These are phyloP conservation scores for Limnephilus marmoratus DNA, from an alignment of 2,888 invertebrate genomes.

Conservation along the genomic window DNA sequence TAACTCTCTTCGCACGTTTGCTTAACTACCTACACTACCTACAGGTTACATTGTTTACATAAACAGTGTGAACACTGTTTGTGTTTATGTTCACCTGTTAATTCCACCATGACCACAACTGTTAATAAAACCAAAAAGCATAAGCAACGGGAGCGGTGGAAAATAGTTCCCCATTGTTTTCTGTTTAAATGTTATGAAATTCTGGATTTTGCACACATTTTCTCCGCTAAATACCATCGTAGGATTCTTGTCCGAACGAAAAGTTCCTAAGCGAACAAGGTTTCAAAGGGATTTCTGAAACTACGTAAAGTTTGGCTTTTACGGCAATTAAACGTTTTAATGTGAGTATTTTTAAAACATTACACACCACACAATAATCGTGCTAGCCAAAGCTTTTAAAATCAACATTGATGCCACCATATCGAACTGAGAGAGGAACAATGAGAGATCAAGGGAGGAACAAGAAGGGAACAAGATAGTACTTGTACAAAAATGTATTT, in stretches of 20 bases:
- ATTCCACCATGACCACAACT: not conserved
- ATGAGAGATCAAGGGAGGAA: too few relatives aligned
- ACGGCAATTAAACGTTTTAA: not conserved
- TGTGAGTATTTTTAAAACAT: not conserved
- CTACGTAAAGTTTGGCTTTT: not conserved
- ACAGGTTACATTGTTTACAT: not conserved
- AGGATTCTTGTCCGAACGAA: not conserved
- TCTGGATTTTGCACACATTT: not conserved
- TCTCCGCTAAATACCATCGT: not conserved
- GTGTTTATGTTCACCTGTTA: slow-evolving; percentile 29
- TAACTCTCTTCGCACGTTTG: not conserved
- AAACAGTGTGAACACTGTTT: not conserved
- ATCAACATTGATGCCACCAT: not conserved
- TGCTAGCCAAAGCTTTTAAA: not conserved
- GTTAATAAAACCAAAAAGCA: slow-evolving; percentile 5
- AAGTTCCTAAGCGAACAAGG: not conserved
- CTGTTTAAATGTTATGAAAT: slow-evolving; percentile 13
- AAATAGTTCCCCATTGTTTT: slow-evolving; percentile 14
- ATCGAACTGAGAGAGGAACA: not conserved
- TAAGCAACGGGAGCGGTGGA: not conserved
- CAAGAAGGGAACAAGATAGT: too few relatives aligned
- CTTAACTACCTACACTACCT: not conserved
- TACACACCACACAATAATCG: not conserved
- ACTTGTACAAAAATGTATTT: too few relatives aligned
- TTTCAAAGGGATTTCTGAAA: slow-evolving; percentile 2